Base-by-base conservation (phyloP, 1,140 invertebrate genomes). In the Drosophila baimaii region DNA sequence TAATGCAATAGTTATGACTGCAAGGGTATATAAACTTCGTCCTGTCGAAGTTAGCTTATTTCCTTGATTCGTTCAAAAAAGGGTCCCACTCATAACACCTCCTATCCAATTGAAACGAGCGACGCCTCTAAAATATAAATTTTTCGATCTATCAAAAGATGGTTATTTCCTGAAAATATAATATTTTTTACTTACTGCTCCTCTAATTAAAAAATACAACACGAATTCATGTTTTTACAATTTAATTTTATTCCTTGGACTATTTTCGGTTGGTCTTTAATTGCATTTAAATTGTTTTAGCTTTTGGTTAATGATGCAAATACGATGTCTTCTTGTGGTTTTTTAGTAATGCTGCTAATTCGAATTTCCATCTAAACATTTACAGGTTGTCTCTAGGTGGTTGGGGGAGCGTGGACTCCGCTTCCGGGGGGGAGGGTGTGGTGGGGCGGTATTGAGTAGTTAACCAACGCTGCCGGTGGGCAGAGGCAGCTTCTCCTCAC, bases 181-280 rank as follows among this genome's bases (percentile, higher is more conserved):
- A 12, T 1, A 2, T 13, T 21, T 21, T 21, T 2, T 13, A 44
- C 21, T 23, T 15, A 46, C 7, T 13, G 9, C 10, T 21, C 1
- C 6, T 2, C 19, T 13, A 1, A 1, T 25, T 2, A 10, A 2
- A 5, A n/a, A 10, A 8, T 27, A 5, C 15, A 1, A 1, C 12
- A 2, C 2, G 2, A 17, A 15, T 17, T 29, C 29, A 2, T 29
- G n/a, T 49, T 72, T 76, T 66, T 55, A 76, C 44, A 72, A 6
- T 76, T 75, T 39, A 51, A 37, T 49, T 44, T 35, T 43, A 44
- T 41, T 75, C 25, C 19, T 52, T 65, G 54, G 54, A 56, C 72
- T 75, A 75, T 65, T 65, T 64, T 75, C 70, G 25, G 44, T 75
- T 75, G 71, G 72, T 75, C 72, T 51, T 75, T 75, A 75, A 56